Evolutionary conservation across 2,797 vertebrate genomes (phyloP).

Genomic region (Chaetodon trifasciatus): DNA sequence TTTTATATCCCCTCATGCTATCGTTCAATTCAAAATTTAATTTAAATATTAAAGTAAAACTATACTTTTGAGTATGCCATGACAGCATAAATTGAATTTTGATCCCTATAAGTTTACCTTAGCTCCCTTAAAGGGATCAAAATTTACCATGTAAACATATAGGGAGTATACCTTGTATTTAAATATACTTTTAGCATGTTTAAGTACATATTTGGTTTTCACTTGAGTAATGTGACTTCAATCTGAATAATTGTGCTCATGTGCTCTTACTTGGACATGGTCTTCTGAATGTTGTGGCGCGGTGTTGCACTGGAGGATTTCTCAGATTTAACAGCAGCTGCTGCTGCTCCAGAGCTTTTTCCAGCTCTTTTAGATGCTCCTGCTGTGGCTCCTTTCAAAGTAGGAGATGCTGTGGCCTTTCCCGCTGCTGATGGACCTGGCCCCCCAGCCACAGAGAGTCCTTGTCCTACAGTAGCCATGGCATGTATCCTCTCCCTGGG

Average conservation of each 20-base stretch:
- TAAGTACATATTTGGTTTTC: too few species aligned
- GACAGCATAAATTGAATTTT: too few species aligned
- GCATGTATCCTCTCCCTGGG: constrained; percentile 86
- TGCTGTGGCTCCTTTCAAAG: constrained; percentile 40
- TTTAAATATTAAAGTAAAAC: too few species aligned
- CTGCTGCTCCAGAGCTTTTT: constrained; percentile 54
- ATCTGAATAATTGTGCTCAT: background rate
- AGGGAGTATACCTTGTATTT: too few species aligned
- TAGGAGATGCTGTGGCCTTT: constrained; percentile 8
- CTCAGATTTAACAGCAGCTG: constrained; percentile 81
- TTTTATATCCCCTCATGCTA: too few species aligned
- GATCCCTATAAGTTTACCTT: too few species aligned
- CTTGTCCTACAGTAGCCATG: constrained; percentile 70
- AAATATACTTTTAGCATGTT: too few species aligned
- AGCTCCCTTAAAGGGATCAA: too few species aligned
- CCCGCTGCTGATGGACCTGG: constrained; percentile 37
- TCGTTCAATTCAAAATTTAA: too few species aligned
- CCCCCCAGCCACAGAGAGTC: constrained; percentile 62
- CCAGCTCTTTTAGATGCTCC: constrained; percentile 55
- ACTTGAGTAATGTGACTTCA: background rate
- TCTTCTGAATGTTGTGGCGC: constrained; percentile 86
- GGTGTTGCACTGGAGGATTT: constrained; percentile 89
- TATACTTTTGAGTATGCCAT: too few species aligned
- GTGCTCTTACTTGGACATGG: constrained; percentile 84
- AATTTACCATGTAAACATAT: too few species aligned